Base-by-base conservation (phyloP, 2,113 vertebrate genomes). In the Cathartes aura region DNA sequence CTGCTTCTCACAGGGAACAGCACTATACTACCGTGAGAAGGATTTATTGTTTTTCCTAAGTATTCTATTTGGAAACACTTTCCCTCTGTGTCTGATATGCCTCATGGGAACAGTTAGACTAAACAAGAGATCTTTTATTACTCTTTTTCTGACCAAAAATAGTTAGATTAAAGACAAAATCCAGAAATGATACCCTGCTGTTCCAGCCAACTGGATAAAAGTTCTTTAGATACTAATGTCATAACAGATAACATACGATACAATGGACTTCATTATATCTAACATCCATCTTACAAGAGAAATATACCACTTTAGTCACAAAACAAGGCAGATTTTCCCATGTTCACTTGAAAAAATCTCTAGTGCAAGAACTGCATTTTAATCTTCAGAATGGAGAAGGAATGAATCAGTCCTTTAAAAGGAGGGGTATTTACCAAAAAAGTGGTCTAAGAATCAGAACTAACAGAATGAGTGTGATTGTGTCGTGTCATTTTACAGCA, bases 51-150 rank as follows among this genome's bases (percentile, higher is more conserved):
- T 23, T 82, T 85, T 74, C 43, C 34, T 43, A 59, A 75, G 43
- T 60, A 68, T 56, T 76, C 79, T 86, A 60, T 76, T 73, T 62
- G 71, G 79, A 90, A 90, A 67, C 38, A 82, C 73, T 86, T 95
- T 56, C 24, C 68, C 62, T 80, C 62, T 80, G 24, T 93, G 45
- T 12, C 40, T 52, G 30, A 88, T 30, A 86, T 4, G 40, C 27
- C 76, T 68, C 82, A 66, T 62, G 86, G 80, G 95, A 95, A 71
- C 82, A 86, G 82, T 64, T 52, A 88, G 72, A 88, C 15, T 10
- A 92, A 92, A 95, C 74, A 95, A 86, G 82, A 90, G 48, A 75
- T 63, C 53, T 60, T 93, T 92, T 67, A 94, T 94, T 82, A 68
- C 13, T 72, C 12, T 48, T 45, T 53, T 59, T 78, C 43, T 82